Evolutionary conservation across 2,888 invertebrate genomes (phyloP), one percentile per base, ranked within the genome.

Genomic region (Meloe dianella): DNA sequence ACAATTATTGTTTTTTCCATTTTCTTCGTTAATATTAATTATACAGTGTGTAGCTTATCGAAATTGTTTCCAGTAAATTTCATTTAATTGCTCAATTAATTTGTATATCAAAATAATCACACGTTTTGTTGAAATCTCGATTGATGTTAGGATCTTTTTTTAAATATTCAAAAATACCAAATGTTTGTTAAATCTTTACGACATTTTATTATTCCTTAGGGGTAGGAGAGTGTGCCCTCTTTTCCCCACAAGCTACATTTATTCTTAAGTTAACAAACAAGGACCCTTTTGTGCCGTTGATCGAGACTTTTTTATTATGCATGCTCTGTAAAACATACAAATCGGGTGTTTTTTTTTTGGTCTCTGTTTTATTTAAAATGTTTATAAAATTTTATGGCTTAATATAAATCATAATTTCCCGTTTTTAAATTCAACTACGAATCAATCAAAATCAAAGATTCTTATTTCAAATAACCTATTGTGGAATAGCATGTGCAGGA

Each of bases 251-350:
- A 66, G 71, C 70, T 62, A 72, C 71, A 74, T 73, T 73, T 73
- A 72, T 71, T 71, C 73, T 67, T 64, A 66, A 72, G 61, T 68
- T 71, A 41, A 41, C 41, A 75, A 75, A 76, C 75, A 78, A 75
- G 74, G 75, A 68, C 74, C 75, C 75, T 74, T 73, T 75, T 74
- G 72, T 76, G 75, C 51, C 74, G 70, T 71, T 72, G 71, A 73
- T 72, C 74, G 77, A 74, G 75, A 76, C 75, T 71, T 77, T 80
- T 47, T 81, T 81, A 81, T 81, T 81, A 78, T n/a, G n/a, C 79
- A 78, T 77, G 80, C 79, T 78, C 77, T 77, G 78, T 78, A 78
- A 77, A 80, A 78, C 78, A 78, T 75, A 79, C 79, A 81, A 81
- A 81, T 79, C 77, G 78, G 76, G 76, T 78, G 75, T 77, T 78